Evolutionary conservation across 2,113 vertebrate genomes (phyloP).

Genomic region (Lophotis ruficrista): DNA sequence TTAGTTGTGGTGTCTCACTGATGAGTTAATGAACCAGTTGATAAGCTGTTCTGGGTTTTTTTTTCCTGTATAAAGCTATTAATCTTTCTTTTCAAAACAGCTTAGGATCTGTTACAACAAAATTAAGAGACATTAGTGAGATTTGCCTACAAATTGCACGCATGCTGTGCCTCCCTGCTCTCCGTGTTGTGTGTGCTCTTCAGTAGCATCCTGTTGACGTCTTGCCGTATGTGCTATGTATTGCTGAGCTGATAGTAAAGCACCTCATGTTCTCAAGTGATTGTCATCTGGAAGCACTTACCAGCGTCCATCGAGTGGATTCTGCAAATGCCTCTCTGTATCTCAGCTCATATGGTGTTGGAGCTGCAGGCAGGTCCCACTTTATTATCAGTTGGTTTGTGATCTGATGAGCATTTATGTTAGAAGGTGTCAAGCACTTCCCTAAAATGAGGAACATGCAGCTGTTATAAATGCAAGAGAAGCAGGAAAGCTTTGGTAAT

Average conservation of each 20-base stretch:
- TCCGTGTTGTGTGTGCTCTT: background rate
- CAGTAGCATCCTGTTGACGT: background rate
- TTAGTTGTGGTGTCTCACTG: background rate
- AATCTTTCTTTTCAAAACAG: background rate
- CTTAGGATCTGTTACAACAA: background rate
- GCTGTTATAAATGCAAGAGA: background rate
- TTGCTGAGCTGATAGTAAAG: background rate
- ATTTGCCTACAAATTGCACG: background rate
- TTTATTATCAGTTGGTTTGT: conserved; percentile 11
- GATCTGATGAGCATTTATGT: conserved; percentile 46
- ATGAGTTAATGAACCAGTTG: background rate
- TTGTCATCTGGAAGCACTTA: background rate
- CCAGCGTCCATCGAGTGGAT: background rate
- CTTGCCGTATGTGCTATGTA: fast-evolving
- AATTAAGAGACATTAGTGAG: background rate
- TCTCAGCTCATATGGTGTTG: background rate
- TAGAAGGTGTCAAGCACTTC: conserved; percentile 31
- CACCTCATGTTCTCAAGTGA: background rate
- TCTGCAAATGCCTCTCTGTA: conserved; percentile 36
- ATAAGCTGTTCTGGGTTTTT: background rate
- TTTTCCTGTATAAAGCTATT: background rate
- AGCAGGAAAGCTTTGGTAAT: background rate
- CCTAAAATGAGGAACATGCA: conserved; percentile 20
- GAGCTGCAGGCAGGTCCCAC: conserved; percentile 15
- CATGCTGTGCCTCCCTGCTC: background rate